Evolutionary conservation across 2,797 vertebrate species (phyloP).

Genomic region (Enteromius fasciolatus): DNA sequence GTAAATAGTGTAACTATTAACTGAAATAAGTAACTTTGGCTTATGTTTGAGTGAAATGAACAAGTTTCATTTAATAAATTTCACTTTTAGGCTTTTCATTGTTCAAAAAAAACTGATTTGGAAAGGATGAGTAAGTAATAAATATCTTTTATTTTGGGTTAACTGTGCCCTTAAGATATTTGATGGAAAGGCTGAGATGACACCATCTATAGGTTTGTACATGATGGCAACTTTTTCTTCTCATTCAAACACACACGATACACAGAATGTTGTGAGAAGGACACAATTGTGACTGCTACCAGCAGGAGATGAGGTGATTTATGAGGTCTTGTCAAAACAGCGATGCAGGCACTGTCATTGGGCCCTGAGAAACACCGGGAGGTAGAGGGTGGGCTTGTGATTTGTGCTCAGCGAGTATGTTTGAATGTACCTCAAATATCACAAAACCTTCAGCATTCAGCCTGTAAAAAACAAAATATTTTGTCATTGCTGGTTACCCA

Average conservation of each 20-base stretch:
- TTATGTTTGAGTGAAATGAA: background rate
- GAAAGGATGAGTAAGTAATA: background rate
- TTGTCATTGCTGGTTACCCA: background rate
- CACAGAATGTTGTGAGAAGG: constrained; percentile 38
- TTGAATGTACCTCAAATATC: constrained; percentile 16
- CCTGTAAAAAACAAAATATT: background rate
- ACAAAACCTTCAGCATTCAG: background rate
- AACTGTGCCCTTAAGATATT: background rate
- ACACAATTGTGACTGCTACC: constrained; percentile 47
- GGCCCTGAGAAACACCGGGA: constrained; percentile 41
- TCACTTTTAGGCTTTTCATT: background rate
- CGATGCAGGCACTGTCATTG: constrained; percentile 35
- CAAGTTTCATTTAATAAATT: background rate
- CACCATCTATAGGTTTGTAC: background rate
- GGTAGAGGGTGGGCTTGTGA: constrained; percentile 29
- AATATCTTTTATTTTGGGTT: background rate
- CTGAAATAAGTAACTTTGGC: background rate
- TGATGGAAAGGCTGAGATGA: background rate
- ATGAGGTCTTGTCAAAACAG: constrained; percentile 58
- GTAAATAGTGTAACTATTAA: background rate
- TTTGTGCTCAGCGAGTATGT: constrained; percentile 34
- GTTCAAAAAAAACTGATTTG: background rate
- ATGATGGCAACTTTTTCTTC: background rate
- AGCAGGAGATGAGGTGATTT: constrained; percentile 61
- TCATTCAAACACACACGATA: background rate